Evolutionary conservation across 2,888 invertebrate species (phyloP), one percentile per base, ranked within the genome.

Genomic region (Pediacus dermestoides): DNA sequence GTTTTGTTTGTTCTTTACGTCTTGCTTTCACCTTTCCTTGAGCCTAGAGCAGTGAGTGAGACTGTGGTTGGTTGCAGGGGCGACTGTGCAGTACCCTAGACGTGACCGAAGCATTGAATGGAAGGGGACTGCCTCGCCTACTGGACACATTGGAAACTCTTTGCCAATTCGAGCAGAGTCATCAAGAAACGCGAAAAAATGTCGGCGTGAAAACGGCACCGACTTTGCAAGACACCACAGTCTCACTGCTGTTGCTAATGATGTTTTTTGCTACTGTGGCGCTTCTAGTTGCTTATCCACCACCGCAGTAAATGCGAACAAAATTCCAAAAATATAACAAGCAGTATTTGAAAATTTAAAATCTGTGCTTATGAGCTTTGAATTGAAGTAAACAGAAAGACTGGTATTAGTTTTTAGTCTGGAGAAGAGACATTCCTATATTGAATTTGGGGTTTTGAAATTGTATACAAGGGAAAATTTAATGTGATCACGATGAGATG

Each of bases 31-130:
- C n/a, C n/a, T n/a, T n/a, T n/a, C n/a, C n/a, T n/a, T n/a, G n/a
- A n/a, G n/a, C n/a, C n/a, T n/a, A n/a, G 48, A 41, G 48, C 55
- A 56, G 58, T 57, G 60, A 66, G 66, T 68, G 70, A 70, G 70
- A 68, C 69, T 71, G 68, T 70, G 70, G 64, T 67, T 72, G 68
- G 66, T 76, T 77, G 68, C 76, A 78, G 77, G 75, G 70, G 58
- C 68, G 68, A 62, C 68, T 77, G 62, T 76, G 75, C 71, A 70
- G 70, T 66, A 70, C 72, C 61, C 72, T 75, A 53, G 76, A 76
- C 64, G 70, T 77, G 59, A 70, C 74, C 53, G 72, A 71, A 55
- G 68, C 64, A 42, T 58, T 70, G 48, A 48, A 69, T 62, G 63
- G 54, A 28, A 57, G 69, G 47, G 70, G 70, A 40, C 58, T 70